Evolutionary conservation across 2,113 vertebrate genomes (phyloP).

Genomic region (Barbus barbus): DNA sequence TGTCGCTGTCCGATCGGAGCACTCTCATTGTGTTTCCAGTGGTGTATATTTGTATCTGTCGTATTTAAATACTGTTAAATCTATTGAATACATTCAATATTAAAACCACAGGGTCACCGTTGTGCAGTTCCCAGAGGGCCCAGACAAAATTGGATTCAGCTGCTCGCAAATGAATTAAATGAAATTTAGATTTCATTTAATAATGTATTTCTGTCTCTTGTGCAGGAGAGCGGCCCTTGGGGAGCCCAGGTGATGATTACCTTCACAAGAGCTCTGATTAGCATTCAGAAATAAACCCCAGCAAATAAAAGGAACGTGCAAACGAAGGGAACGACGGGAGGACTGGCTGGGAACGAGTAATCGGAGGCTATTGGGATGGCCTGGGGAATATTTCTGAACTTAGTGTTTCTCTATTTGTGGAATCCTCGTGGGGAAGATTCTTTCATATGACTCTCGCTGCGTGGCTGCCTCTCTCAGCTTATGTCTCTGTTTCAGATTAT

Average conservation of each 20-base stretch:
- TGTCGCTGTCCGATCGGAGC: neutral
- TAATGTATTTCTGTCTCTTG: slow-evolving; percentile 74
- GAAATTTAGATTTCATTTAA: slow-evolving; percentile 74
- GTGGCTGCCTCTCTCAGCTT: neutral
- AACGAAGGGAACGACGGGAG: slow-evolving; percentile 52
- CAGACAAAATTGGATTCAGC: slow-evolving; percentile 68
- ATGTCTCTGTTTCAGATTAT: neutral
- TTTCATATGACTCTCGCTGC: slow-evolving; percentile 12
- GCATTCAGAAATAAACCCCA: slow-evolving; percentile 68
- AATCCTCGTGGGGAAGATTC: slow-evolving; percentile 1
- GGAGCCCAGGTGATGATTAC: slow-evolving; percentile 75
- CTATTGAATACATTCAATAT: slow-evolving; percentile 48
- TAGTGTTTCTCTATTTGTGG: slow-evolving; percentile 21
- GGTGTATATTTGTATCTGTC: slow-evolving; percentile 43
- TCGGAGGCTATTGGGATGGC: slow-evolving; percentile 43
- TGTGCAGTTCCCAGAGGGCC: slow-evolving; percentile 60
- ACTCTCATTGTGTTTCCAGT: slow-evolving; percentile 21
- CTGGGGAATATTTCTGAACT: slow-evolving; percentile 38
- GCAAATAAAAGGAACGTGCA: slow-evolving; percentile 65
- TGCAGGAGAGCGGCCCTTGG: slow-evolving; percentile 56
- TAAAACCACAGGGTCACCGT: slow-evolving; percentile 67
- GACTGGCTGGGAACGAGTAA: slow-evolving; percentile 47
- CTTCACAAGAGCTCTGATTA: slow-evolving; percentile 68
- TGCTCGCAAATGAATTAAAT: slow-evolving; percentile 70
- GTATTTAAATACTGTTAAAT: slow-evolving; percentile 56